Conservation (phyloP, 1,140 invertebrate species). For the Penaeus chinensis region DNA sequence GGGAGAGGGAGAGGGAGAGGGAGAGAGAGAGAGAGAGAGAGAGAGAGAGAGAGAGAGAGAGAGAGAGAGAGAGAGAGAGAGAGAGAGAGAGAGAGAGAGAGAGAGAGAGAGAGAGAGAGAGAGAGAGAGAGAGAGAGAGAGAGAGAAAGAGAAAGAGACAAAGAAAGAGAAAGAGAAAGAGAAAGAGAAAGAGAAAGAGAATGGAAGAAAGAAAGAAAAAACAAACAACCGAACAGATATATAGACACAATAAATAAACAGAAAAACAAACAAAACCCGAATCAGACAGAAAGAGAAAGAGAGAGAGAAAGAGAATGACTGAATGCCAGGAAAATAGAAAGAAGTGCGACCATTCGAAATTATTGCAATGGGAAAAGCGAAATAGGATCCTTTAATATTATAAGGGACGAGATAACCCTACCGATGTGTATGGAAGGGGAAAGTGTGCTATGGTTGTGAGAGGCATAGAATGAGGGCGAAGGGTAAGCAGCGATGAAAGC, state of each 20-base stretch:
- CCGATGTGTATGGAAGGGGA: neutral
- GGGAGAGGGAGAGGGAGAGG: neutral
- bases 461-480: too few species aligned
- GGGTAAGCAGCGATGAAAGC: too few species aligned
- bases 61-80: too few species aligned
- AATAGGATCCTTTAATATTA: neutral
- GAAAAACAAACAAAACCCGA: too few species aligned
- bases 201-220: neutral
- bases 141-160: neutral
- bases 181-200: neutral
- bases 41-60: too few species aligned
- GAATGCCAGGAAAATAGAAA: neutral
- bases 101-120: constrained; percentile 5
- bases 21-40: neutral
- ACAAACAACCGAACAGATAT: neutral
- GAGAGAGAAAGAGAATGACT: neutral
- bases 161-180: constrained; percentile 38
- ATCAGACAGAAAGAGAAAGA: neutral
- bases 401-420: neutral
- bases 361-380: neutral
- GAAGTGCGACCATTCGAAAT: neutral
- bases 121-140: too few species aligned
- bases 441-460: too few species aligned
- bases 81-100: neutral
- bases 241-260: neutral